Evolutionary conservation across 2,113 vertebrate species (phyloP).

Genomic region (Ailurus styani): DNA sequence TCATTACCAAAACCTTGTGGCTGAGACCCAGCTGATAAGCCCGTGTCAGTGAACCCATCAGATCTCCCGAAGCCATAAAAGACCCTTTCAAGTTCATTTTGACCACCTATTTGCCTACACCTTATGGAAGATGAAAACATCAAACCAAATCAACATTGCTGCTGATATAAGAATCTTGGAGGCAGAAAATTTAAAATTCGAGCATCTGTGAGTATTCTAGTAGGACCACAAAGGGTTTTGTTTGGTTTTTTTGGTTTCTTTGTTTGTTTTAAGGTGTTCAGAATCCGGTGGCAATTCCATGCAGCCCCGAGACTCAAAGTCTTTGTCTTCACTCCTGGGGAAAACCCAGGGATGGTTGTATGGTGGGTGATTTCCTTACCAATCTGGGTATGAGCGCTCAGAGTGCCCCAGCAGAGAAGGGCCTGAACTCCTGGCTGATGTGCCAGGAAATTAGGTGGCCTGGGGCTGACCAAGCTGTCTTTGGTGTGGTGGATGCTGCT

Average conservation of each 20-base stretch:
- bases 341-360: neutral
- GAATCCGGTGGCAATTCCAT: neutral
- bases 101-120: neutral
- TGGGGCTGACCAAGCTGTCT: slow-evolving; percentile 88
- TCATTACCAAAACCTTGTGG: neutral
- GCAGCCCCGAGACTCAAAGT: neutral
- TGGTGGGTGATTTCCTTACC: neutral
- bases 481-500: slow-evolving; percentile 94
- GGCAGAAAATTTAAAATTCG: neutral
- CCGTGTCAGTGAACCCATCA: neutral
- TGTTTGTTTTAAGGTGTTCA: neutral
- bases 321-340: neutral
- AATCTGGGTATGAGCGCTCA: slow-evolving; percentile 86
- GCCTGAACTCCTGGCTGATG: neutral
- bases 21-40: neutral
- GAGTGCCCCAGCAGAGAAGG: slow-evolving; percentile 84
- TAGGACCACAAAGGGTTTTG: neutral
- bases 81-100: neutral
- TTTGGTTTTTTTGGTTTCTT: no score
- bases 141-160: neutral
- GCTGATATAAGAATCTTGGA: slow-evolving; percentile 33
- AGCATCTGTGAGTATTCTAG: neutral
- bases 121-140: slow-evolving; percentile 34
- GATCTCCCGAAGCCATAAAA: neutral
- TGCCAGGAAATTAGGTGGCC: slow-evolving; percentile 88